These are phyloP conservation scores for Drosophila subsilvestris DNA, from an alignment of 2,888 invertebrate species.

Conservation along the genomic window DNA sequence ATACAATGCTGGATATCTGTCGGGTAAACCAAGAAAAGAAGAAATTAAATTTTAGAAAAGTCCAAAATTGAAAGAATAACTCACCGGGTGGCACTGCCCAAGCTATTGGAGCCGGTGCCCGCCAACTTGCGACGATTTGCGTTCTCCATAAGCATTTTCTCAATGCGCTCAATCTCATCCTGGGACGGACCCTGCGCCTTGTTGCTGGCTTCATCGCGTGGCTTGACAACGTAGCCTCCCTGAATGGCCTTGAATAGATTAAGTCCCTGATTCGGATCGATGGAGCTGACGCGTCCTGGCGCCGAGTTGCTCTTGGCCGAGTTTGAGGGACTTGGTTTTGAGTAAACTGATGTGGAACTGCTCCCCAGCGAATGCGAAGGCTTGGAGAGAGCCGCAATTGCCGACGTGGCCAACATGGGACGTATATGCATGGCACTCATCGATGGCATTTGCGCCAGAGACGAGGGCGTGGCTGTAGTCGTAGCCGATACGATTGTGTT, in stretches of 20 bases:
- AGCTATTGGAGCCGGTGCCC: slow-evolving; percentile 85
- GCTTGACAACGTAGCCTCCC: slow-evolving; percentile 87
- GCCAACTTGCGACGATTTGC: slow-evolving; percentile 81
- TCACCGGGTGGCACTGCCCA: slow-evolving; percentile 84
- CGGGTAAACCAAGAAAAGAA: neutral
- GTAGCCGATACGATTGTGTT: slow-evolving; percentile 78
- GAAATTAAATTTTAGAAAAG: too few relatives aligned
- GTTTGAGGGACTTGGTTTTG: slow-evolving; percentile 84
- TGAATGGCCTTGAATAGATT: slow-evolving; percentile 84
- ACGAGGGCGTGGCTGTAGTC: slow-evolving; percentile 70
- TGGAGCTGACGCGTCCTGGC: slow-evolving; percentile 84
- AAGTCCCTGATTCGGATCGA: slow-evolving; percentile 84
- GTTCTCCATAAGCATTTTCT: slow-evolving; percentile 85
- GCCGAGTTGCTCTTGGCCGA: slow-evolving; percentile 84
- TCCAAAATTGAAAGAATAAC: slow-evolving; percentile 2
- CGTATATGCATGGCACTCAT: slow-evolving; percentile 75
- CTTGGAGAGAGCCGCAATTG: slow-evolving; percentile 79
- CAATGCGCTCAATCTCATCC: slow-evolving; percentile 87
- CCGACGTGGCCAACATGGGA: slow-evolving; percentile 75
- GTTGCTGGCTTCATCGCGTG: slow-evolving; percentile 88
- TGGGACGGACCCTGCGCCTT: slow-evolving; percentile 87
- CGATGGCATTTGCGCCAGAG: slow-evolving; percentile 67
- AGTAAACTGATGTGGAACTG: slow-evolving; percentile 84
- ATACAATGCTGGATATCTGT: slow-evolving; percentile 82
- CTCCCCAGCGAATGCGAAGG: slow-evolving; percentile 84